phyloP scores from a whole-genome alignment of 2,113 vertebrate species.

The Grantiella picta region DNA sequence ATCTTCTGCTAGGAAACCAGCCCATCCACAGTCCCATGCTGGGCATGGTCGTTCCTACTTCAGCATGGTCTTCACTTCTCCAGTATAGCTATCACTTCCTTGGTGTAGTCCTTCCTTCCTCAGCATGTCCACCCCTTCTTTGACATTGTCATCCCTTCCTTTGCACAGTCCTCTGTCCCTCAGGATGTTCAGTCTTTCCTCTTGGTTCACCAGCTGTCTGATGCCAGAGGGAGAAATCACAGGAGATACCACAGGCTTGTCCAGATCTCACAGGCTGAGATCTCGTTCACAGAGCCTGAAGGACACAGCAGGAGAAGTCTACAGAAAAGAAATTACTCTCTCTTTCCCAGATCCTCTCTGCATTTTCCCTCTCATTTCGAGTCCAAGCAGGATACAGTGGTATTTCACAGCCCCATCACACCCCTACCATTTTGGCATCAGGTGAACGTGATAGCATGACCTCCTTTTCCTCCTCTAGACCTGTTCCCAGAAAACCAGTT shows the following conservation, averaged over 20 bases:
- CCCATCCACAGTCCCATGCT: neutral
- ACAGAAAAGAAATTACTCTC: neutral
- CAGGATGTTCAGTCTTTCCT: neutral
- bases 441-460: fast-evolving
- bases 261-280: neutral
- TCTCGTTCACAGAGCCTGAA: neutral
- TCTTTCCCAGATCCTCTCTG: neutral
- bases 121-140: neutral
- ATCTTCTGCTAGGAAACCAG: neutral
- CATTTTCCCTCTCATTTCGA: neutral
- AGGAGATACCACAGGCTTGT: neutral
- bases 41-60: neutral
- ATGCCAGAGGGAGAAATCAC: neutral
- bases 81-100: neutral
- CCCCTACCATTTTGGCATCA: neutral
- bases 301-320: neutral
- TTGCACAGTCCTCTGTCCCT: neutral
- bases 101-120: neutral
- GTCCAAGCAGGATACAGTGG: neutral
- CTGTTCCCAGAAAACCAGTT: neutral
- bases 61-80: neutral
- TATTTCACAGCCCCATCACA: fast-evolving
- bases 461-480: neutral
- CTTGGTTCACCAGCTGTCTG: neutral
- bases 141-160: neutral